Percentiles rank a stretch among this genome's conserved stretches.
These are phyloP conservation scores for Tenrec ecaudatus DNA, from an alignment of 2,113 vertebrate species.

Conservation along the genomic window DNA sequence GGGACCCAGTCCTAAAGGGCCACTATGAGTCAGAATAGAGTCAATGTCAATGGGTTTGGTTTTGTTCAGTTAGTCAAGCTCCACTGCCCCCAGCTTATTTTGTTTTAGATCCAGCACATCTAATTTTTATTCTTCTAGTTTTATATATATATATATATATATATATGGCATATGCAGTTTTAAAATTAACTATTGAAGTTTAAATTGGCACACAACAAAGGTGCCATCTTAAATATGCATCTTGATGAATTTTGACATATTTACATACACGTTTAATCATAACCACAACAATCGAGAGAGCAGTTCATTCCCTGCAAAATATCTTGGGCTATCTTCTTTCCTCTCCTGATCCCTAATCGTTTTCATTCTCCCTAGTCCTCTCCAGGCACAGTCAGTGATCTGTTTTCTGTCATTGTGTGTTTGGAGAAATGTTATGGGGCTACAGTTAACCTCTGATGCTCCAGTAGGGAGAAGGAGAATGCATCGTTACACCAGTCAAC, in stretches of 20 bases:
- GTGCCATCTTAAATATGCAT: neutral
- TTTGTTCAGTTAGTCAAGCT: neutral
- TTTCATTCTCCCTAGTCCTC: neutral
- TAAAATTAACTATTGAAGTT: neutral
- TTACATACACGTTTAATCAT: neutral
- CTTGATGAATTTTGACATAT: conserved; percentile 3
- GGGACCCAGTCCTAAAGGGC: too few species aligned
- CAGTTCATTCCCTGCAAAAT: neutral
- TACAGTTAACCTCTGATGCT: too few species aligned
- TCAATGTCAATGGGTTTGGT: neutral
- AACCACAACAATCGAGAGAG: neutral
- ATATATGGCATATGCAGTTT: neutral
- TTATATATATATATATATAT: neutral
- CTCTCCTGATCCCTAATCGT: neutral
- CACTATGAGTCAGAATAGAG: too few species aligned
- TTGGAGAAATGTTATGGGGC: too few species aligned
- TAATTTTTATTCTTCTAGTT: conserved; percentile 9
- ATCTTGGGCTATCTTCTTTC: neutral
- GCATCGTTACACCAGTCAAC: too few species aligned
- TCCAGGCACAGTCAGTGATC: neutral
- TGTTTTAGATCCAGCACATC: neutral
- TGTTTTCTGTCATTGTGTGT: neutral
- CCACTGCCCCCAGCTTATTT: neutral
- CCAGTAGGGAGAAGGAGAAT: too few species aligned
- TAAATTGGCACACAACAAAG: neutral